These are phyloP conservation scores for Cisticola juncidis DNA, from an alignment of 2,113 vertebrate species.

Conservation along the genomic window DNA sequence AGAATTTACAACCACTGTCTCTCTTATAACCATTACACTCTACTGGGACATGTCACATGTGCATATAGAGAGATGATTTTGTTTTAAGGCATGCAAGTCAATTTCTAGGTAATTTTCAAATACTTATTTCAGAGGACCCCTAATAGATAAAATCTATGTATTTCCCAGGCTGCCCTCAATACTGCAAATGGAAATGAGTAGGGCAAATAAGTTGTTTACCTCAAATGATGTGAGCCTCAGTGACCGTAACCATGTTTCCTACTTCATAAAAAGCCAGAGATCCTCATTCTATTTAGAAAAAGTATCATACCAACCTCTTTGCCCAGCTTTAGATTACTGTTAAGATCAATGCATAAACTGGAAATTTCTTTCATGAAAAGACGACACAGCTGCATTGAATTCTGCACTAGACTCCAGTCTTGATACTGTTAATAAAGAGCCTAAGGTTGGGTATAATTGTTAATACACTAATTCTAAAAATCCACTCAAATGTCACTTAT, in stretches of 20 bases:
- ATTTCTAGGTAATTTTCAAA: background rate
- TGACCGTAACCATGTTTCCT: background rate
- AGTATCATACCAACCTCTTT: background rate
- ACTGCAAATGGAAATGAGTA: background rate
- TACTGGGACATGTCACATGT: background rate
- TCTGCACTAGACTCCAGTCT: conserved; percentile 62
- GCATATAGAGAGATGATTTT: background rate
- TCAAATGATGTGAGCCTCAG: background rate
- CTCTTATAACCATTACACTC: background rate
- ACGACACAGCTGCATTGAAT: conserved; percentile 67
- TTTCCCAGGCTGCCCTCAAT: background rate
- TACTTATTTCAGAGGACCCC: background rate
- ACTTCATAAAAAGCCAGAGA: background rate
- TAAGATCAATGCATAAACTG: conserved; percentile 42
- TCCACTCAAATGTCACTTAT: conserved; percentile 84
- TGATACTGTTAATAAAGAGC: conserved; percentile 80
- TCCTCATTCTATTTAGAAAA: background rate
- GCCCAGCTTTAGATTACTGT: conserved; percentile 26
- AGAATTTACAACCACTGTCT: background rate
- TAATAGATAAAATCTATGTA: background rate
- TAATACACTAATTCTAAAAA: conserved; percentile 84
- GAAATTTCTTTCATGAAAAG: conserved; percentile 62
- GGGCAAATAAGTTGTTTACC: background rate
- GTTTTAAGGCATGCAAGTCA: background rate
- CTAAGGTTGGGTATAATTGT: conserved; percentile 80